Base-by-base conservation (phyloP, 2,888 invertebrate species). In the Argyresthia albistria region DNA sequence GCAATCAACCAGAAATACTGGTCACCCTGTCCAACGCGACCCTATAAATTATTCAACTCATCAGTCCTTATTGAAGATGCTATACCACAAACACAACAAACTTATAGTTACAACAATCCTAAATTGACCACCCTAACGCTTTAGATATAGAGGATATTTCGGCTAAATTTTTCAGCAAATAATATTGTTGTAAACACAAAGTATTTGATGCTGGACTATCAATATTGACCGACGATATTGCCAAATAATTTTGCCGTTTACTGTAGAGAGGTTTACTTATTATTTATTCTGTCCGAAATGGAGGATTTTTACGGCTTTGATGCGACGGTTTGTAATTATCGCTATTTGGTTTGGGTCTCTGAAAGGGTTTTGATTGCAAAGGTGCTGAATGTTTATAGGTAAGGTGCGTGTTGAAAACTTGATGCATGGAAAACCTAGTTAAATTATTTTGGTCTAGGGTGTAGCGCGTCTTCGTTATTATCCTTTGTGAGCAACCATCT, bases 31-130 rank as follows among this genome's bases (percentile, higher is more conserved):
- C 46, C 39, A 56, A 51, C 54, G 60, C 58, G 59, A 66, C 70
- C 65, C 57, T 61, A 77, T 80, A 75, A 79, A 80, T 81, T 76
- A 80, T 82, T 79, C 75, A 79, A 61, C 63, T 76, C 73, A 73
- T 80, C 74, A 78, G 65, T 37, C 25, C 39, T 47, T 54, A 46
- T 53, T 53, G 53, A 47, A 53, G 47, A 50, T 15, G 36, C 51
- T 50, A 50, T 43, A 12, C 15, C 46, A 16, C n/a, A 25, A 25
- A 25, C 25, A 25, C 6, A 25, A 25, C 25, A 25, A 25, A 25
- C 25, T 25, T 25, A 25, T 6, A 6, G 25, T 25, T 25, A 25
- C 3, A 25, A 25, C 25, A 25, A 25, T 25, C 25, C 3, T 25
- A 25, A 4, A 25, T 25, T 25, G 25, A 25, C 25, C 25, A 25